Conservation (phyloP, 2,888 invertebrate species). For the Ashinkailepas kermadecensis region DNA sequence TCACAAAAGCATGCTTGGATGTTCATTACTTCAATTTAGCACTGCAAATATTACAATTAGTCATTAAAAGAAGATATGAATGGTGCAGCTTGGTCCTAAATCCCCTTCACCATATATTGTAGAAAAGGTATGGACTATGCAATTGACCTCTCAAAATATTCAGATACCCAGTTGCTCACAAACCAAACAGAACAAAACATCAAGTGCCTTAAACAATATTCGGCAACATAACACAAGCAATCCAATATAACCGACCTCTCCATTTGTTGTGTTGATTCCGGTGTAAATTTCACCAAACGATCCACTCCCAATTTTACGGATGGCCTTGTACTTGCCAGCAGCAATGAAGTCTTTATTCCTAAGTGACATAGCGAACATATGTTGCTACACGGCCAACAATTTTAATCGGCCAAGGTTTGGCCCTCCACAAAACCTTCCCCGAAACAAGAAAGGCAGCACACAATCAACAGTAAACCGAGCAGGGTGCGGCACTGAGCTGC, state of each 20-base stretch:
- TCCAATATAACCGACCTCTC: conserved; percentile 58
- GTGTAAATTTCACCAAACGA: conserved; percentile 92
- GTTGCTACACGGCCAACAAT: background rate
- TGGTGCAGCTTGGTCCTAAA: too few relatives aligned
- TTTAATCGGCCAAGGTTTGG: background rate
- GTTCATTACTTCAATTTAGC: too few relatives aligned
- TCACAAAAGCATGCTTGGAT: too few relatives aligned
- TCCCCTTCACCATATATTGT: too few relatives aligned
- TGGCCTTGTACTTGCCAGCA: conserved; percentile 86
- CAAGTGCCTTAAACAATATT: too few relatives aligned
- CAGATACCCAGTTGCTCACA: too few relatives aligned
- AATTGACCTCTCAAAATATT: too few relatives aligned
- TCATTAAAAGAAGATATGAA: too few relatives aligned
- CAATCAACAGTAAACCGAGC: background rate
- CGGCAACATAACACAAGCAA: too few relatives aligned
- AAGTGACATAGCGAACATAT: conserved; percentile 24
- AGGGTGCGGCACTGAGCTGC: conserved; percentile 7
- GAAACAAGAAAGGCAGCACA: background rate
- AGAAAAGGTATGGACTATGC: too few relatives aligned
- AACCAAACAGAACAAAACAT: too few relatives aligned
- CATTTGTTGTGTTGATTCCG: conserved; percentile 81
- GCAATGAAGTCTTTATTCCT: conserved; percentile 60
- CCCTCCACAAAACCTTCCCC: background rate
- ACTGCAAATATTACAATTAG: too few relatives aligned
- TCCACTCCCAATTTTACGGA: conserved; percentile 96